A percentile compares a stretch with the other conserved stretches of the same genome.
phyloP scores from a whole-genome alignment of 2,797 vertebrate species.

The Rhyacichthys aspro region DNA sequence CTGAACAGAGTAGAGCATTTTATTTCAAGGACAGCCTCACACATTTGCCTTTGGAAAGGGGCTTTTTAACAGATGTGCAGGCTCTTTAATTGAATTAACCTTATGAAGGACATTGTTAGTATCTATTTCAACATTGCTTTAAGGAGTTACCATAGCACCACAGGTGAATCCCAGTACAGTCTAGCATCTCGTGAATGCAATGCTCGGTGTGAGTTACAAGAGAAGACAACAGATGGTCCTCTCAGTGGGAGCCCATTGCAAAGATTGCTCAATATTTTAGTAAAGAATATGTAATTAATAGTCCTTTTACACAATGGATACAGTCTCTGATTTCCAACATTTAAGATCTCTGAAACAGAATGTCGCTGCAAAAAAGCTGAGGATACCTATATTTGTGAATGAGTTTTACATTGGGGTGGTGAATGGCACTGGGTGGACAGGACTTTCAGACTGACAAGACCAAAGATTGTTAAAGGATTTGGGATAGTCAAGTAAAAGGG shows the following conservation, averaged over 20 bases:
- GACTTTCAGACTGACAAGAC: too few species aligned
- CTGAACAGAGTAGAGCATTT: slow-evolving; percentile 23
- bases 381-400: too few species aligned
- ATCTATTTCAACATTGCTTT: slow-evolving; percentile 30
- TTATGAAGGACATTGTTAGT: slow-evolving; percentile 22
- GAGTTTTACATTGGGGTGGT: too few species aligned
- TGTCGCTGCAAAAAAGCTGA: too few species aligned
- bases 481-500: too few species aligned
- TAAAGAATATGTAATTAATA: slow-evolving; percentile 26
- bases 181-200: slow-evolving; percentile 29
- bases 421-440: too few species aligned
- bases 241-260: slow-evolving; percentile 14
- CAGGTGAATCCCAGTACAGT: slow-evolving; percentile 28
- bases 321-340: neutral
- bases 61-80: slow-evolving; percentile 25
- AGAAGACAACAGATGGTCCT: slow-evolving; percentile 16
- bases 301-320: neutral
- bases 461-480: too few species aligned
- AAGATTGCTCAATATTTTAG: slow-evolving; percentile 23
- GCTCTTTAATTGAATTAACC: slow-evolving; percentile 32
- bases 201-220: neutral
- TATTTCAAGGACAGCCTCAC: slow-evolving; percentile 46
- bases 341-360: neutral
- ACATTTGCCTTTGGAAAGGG: slow-evolving; percentile 26
- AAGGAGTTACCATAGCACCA: neutral